Conservation (phyloP, 1,140 invertebrate genomes). For the Zelostemma sp. region DNA sequence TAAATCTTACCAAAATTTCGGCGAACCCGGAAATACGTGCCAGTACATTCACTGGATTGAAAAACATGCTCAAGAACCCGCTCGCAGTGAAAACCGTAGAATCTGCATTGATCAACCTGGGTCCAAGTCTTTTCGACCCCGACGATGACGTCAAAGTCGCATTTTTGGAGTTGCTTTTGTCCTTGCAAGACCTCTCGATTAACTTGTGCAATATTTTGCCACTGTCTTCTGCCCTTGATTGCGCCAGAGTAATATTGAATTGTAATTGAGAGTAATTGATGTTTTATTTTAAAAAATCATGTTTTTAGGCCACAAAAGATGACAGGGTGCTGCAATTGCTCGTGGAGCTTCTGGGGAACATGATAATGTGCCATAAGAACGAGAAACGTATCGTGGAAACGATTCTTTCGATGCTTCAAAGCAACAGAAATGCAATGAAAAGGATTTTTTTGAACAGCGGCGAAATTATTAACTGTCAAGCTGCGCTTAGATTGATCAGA, state of each 20-base stretch:
- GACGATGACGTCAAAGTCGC: constrained; percentile 24
- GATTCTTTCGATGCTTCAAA: neutral
- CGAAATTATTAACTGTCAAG: constrained; percentile 17
- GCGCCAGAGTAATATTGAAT: no score
- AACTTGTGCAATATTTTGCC: no score
- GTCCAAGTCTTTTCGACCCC: constrained; percentile 25
- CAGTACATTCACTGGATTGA: constrained; percentile 33
- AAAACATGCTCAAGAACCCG: constrained; percentile 25
- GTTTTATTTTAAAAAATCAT: neutral
- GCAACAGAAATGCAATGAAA: constrained; percentile 18
- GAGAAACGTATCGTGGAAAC: neutral
- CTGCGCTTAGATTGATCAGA: constrained; percentile 19
- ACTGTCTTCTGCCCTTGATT: constrained; percentile 31
- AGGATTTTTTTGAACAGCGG: constrained; percentile 14
- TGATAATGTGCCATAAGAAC: constrained; percentile 20
- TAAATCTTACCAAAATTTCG: constrained; percentile 16
- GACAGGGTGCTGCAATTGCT: constrained; percentile 19
- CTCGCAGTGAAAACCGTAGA: constrained; percentile 9
- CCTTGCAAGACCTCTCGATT: constrained; percentile 26
- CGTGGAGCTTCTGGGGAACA: constrained; percentile 29
- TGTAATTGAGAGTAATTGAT: constrained; percentile 42
- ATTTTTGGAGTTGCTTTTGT: constrained; percentile 35
- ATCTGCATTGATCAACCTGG: constrained; percentile 23
- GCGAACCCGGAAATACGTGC: constrained; percentile 29
- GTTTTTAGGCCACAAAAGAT: constrained; percentile 22